These are phyloP conservation scores for Stenopsyche tienmushanensis DNA, from an alignment of 1,140 invertebrate genomes.

Conservation along the genomic window DNA sequence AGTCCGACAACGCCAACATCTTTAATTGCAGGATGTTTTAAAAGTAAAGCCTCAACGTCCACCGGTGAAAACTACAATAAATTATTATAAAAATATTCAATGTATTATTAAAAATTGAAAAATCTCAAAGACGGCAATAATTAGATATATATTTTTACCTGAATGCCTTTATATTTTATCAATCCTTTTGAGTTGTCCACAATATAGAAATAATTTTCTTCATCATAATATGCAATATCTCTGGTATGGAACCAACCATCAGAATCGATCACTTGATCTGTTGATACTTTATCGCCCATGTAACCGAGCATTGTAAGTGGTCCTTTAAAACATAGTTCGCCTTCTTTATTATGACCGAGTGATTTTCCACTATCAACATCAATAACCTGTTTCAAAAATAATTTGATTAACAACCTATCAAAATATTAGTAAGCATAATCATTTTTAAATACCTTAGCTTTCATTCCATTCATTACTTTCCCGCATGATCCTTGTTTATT, in stretches of 20 bases:
- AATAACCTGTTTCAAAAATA: no score
- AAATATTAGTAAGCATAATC: no score
- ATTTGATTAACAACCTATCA: no score
- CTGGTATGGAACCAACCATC: conserved; percentile 80
- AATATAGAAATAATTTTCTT: conserved; percentile 67
- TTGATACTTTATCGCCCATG: conserved; percentile 62
- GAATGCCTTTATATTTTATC: conserved; percentile 77
- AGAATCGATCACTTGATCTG: conserved; percentile 63
- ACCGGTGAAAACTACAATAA: conserved; percentile 70
- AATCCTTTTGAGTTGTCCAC: conserved; percentile 77
- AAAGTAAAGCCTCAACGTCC: conserved; percentile 73
- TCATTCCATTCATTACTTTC: conserved; percentile 40
- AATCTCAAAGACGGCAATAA: no score
- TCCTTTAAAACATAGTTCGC: conserved; percentile 66
- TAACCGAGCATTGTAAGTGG: conserved; percentile 66
- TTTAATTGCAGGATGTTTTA: conserved; percentile 64
- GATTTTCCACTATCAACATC: conserved; percentile 56
- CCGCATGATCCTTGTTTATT: conserved; percentile 41
- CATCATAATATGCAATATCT: conserved; percentile 74
- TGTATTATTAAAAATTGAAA: no score
- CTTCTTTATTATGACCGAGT: conserved; percentile 57
- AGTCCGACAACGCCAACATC: conserved; percentile 78
- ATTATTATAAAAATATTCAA: no score
- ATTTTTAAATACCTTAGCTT: conserved; percentile 45
- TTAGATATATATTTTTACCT: no score